A percentile compares a stretch with the other conserved stretches of the same genome.
Evolutionary conservation across 2,113 vertebrate genomes (phyloP).

Genomic region (Chrysemys picta): DNA sequence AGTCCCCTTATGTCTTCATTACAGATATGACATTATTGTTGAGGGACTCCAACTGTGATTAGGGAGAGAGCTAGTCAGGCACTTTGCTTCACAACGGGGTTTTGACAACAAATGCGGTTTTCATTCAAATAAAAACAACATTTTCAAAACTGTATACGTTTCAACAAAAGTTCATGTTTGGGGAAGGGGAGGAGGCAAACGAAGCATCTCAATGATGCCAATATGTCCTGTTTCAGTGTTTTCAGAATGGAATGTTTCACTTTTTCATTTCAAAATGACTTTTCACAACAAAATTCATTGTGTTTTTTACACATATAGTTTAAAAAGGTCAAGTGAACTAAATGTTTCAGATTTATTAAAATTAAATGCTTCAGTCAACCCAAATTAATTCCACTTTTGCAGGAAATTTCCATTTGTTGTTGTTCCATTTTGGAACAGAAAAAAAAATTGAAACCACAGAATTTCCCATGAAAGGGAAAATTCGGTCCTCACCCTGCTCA

Average conservation of each 20-base stretch:
- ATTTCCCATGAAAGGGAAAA: background rate
- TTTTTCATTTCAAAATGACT: conserved; percentile 13
- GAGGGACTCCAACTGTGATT: background rate
- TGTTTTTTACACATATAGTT: background rate
- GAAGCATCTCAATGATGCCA: background rate
- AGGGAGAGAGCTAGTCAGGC: background rate
- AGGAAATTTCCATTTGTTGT: background rate
- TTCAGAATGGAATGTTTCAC: background rate
- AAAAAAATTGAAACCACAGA: background rate
- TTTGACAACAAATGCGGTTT: background rate
- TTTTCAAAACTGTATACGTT: background rate
- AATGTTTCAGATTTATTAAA: background rate
- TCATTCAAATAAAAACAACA: background rate
- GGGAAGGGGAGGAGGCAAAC: background rate
- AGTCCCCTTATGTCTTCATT: background rate
- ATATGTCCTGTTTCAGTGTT: background rate
- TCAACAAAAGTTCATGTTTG: background rate
- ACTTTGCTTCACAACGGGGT: background rate
- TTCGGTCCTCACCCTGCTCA: background rate
- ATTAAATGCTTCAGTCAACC: background rate
- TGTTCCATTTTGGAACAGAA: background rate
- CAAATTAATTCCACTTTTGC: background rate
- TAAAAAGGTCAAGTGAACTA: conserved; percentile 26
- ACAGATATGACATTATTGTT: background rate
- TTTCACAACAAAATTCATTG: background rate